phyloP scores from a whole-genome alignment of 2,888 invertebrate species.

The Exocentrus adspersus region DNA sequence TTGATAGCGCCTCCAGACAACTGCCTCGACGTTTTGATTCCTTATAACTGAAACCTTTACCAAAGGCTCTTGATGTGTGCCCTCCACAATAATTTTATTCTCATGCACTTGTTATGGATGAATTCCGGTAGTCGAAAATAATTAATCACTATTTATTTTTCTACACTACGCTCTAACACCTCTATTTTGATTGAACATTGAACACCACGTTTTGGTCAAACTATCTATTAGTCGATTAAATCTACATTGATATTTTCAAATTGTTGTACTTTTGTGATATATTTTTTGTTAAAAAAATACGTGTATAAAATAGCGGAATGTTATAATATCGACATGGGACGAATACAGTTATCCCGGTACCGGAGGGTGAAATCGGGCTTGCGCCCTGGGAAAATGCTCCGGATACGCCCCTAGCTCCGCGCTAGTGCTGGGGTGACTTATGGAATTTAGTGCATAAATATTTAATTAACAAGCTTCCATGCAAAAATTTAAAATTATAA shows the following conservation, averaged over 20 bases:
- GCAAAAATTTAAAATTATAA: constrained; percentile 3
- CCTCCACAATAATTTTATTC: constrained; percentile 58
- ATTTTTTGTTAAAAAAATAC: constrained; percentile 43
- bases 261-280: constrained; percentile 52
- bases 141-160: constrained; percentile 9
- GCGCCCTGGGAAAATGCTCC: constrained; percentile 42
- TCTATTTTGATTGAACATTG: constrained; percentile 38
- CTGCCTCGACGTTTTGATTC: constrained; percentile 64
- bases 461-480: constrained; percentile 13
- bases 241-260: constrained; percentile 43
- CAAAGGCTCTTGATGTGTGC: constrained; percentile 60
- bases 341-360: constrained; percentile 45
- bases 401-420: constrained; percentile 42
- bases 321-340: constrained; percentile 43
- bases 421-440: constrained; percentile 22
- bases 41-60: constrained; percentile 65
- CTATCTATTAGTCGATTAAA: constrained; percentile 19
- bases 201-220: constrained; percentile 49
- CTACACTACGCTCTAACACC: constrained; percentile 35
- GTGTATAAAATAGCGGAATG: constrained; percentile 40
- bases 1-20: constrained; percentile 64
- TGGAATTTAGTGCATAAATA: constrained; percentile 21
- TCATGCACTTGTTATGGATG: constrained; percentile 32
- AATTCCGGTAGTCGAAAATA: constrained; percentile 24
- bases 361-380: constrained; percentile 43